Evolutionary conservation across 1,140 invertebrate genomes (phyloP).

Genomic region (Aphaenogaster ashmeadi): DNA sequence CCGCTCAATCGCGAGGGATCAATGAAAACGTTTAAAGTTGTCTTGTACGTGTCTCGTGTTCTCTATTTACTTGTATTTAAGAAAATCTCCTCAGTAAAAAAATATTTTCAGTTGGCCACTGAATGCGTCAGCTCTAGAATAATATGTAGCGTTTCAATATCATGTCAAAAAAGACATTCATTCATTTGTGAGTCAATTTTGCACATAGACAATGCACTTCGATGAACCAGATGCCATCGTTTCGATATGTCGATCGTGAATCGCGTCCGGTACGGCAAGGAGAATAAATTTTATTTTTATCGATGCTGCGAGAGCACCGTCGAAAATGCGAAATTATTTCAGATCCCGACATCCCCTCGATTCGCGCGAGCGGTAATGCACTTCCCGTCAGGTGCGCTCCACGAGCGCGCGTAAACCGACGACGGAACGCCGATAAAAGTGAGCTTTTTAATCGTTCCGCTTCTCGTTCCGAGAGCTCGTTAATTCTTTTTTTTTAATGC

Average conservation of each 20-base stretch:
- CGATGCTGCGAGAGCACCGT: constrained; percentile 48
- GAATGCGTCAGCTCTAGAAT: background rate
- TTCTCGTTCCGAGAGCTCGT: constrained; percentile 3
- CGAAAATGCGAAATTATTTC: constrained; percentile 76
- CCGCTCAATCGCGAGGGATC: constrained; percentile 46
- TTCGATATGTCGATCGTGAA: background rate
- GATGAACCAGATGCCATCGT: background rate
- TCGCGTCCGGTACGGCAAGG: constrained; percentile 45
- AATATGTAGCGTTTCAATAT: background rate
- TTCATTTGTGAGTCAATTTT: background rate
- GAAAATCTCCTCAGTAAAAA: background rate
- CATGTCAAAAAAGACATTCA: background rate
- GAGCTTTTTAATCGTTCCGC: constrained; percentile 66
- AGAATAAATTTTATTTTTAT: constrained; percentile 80
- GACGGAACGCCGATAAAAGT: constrained; percentile 72
- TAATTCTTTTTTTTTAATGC: constrained; percentile 44
- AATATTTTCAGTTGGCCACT: background rate
- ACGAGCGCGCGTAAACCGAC: constrained; percentile 63
- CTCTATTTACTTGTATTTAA: background rate
- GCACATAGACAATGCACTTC: background rate
- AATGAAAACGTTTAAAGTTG: constrained; percentile 42
- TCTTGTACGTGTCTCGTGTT: background rate
- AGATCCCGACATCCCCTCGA: constrained; percentile 62
- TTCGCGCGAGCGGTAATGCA: constrained; percentile 70
- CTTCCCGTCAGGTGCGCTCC: constrained; percentile 77